Conservation (phyloP, 2,888 invertebrate species). For the Catotricha subobsoleta region DNA sequence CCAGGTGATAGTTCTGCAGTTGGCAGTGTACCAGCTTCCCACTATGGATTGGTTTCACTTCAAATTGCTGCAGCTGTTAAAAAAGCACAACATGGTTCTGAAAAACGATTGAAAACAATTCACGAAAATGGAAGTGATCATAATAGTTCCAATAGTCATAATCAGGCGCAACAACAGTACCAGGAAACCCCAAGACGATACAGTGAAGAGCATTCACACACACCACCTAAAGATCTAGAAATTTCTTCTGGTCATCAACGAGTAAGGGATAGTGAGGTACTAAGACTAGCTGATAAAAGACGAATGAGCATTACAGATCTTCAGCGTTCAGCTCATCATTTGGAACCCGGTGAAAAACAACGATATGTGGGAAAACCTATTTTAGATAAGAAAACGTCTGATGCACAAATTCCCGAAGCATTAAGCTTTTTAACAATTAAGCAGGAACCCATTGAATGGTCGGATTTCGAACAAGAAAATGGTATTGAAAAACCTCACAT, state of each 20-base stretch:
- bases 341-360: not conserved
- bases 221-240: too few species aligned
- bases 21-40: constrained; percentile 3
- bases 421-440: constrained; percentile 22
- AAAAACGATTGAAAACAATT: constrained; percentile 3
- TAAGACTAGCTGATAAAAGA: not conserved
- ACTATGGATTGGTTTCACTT: constrained; percentile 10
- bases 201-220: constrained; percentile 2
- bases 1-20: not conserved
- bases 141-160: too few species aligned
- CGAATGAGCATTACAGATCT: not conserved
- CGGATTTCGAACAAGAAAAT: constrained; percentile 45
- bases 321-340: not conserved
- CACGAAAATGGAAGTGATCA: constrained; percentile 3
- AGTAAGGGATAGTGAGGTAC: not conserved
- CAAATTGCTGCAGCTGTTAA: constrained; percentile 11
- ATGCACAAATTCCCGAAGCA: constrained; percentile 11
- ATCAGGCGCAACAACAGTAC: too few species aligned
- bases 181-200: constrained; percentile 6
- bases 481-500: constrained; percentile 42
- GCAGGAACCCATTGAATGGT: constrained; percentile 58
- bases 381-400: not conserved
- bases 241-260: not conserved
- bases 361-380: not conserved
- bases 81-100: constrained; percentile 9